Evolutionary conservation across 2,797 vertebrate species (phyloP), one percentile per base, ranked within the genome.

Genomic region (Garrulus glandarius): DNA sequence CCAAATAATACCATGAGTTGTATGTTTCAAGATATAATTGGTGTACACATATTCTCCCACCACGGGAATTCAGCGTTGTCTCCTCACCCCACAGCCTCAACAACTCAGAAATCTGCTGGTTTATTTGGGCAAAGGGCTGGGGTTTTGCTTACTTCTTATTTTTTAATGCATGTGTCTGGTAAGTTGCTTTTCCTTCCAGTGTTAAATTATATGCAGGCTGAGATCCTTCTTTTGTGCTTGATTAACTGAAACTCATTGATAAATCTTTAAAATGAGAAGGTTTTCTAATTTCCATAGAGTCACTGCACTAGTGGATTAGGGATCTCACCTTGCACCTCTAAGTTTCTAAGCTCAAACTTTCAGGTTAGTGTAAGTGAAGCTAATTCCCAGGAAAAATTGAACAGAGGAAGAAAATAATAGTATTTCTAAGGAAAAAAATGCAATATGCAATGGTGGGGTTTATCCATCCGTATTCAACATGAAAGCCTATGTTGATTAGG

Each of bases 401-500:
- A 88, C 60, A 94, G 89, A 84, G 71, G 55, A 55, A 80, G 60
- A 85, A 96, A 93, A 94, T 76, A 89, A 72, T 92, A 78, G 37
- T 72, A 87, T 83, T 85, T 87, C 39, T 75, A 84, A 70, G 43
- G 34, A 2, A 3, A 65, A 84, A 80, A 83, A 16, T 14, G 15
- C 59, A n/a, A 78, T 85, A 26, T 68, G 50, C 68, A 84, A 65
- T 47, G 65, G 41, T 14, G 41, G 7, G 1, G 8, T 85, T 92
- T 93, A 84, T 92, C 76, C 63, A 78, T 80, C 69, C 67, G 32
- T 75, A 86, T 92, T 91, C 90, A 84, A 61, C 50, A 39, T 76
- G 52, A 92, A 94, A 76, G 67, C 32, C 77, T 76, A 52, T 91
- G 92, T 89, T 95, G 92, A 95, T 96, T 63, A 88, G 52, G 47